phyloP scores from a whole-genome alignment of 1,140 invertebrate species.

The Zophobas atratus region DNA sequence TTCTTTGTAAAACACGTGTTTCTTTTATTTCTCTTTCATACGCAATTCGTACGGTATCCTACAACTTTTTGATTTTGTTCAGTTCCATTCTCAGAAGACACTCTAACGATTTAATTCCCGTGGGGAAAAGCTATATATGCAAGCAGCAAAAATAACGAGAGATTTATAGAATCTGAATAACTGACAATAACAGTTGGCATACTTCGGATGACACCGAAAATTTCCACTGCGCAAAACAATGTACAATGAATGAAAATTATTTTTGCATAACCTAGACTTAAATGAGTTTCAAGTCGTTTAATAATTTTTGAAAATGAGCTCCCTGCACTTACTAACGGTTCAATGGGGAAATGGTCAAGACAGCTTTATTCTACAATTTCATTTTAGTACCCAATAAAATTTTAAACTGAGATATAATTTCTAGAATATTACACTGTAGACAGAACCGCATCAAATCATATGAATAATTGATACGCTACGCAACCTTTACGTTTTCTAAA shows the following conservation, averaged over 20 bases:
- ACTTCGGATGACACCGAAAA: too few species aligned
- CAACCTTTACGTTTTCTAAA: background rate
- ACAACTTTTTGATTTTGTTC: too few species aligned
- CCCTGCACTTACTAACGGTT: background rate
- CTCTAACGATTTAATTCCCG: too few species aligned
- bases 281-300: background rate
- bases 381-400: background rate
- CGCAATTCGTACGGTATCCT: too few species aligned
- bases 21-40: too few species aligned
- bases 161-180: too few species aligned
- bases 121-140: too few species aligned
- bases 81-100: too few species aligned
- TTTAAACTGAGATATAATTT: constrained; percentile 12
- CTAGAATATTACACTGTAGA: background rate
- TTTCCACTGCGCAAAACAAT: background rate
- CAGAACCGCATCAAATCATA: background rate
- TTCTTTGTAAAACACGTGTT: too few species aligned
- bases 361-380: constrained; percentile 5
- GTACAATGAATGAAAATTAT: background rate
- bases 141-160: too few species aligned
- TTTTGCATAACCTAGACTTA: background rate
- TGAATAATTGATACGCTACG: background rate
- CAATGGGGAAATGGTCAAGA: background rate
- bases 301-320: constrained; percentile 5
- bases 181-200: too few species aligned